phyloP scores from a whole-genome alignment of 2,888 invertebrate species.

The Aquatica leii region DNA sequence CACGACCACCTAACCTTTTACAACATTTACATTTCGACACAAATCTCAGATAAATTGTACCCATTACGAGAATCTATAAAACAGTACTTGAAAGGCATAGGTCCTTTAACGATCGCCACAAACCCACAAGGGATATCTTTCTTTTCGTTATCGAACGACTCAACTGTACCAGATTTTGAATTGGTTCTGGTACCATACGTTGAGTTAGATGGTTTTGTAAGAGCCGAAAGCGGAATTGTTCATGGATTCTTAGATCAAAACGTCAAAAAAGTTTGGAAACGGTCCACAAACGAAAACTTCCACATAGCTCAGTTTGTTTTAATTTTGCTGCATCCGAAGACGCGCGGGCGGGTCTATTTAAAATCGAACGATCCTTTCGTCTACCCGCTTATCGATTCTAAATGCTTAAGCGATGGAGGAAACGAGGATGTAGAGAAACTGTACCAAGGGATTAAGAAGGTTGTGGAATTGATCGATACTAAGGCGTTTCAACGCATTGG shows the following conservation, averaged over 20 bases:
- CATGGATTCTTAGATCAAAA: background rate
- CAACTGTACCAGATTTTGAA: slow-evolving; percentile 29
- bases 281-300: background rate
- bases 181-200: slow-evolving; percentile 29
- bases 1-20: slow-evolving; percentile 69
- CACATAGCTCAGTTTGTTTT: slow-evolving; percentile 30
- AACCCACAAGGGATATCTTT: slow-evolving; percentile 1
- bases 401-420: slow-evolving; percentile 44
- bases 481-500: slow-evolving; percentile 64
- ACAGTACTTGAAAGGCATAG: slow-evolving; percentile 41
- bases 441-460: slow-evolving; percentile 64
- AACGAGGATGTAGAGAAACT: slow-evolving; percentile 73
- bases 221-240: slow-evolving; percentile 6
- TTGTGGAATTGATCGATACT: slow-evolving; percentile 55
- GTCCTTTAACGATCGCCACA: slow-evolving; percentile 31
- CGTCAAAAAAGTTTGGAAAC: background rate
- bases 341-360: slow-evolving; percentile 46
- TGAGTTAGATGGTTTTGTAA: too few relatives aligned
- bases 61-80: slow-evolving; percentile 64
- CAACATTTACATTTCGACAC: slow-evolving; percentile 66
- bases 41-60: slow-evolving; percentile 56
- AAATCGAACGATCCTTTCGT: slow-evolving; percentile 48
- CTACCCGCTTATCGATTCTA: slow-evolving; percentile 48
- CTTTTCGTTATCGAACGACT: background rate
- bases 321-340: slow-evolving; percentile 48